Base-by-base conservation (phyloP, 1,140 invertebrate genomes). In the Trachymyrmex septentrionalis region DNA sequence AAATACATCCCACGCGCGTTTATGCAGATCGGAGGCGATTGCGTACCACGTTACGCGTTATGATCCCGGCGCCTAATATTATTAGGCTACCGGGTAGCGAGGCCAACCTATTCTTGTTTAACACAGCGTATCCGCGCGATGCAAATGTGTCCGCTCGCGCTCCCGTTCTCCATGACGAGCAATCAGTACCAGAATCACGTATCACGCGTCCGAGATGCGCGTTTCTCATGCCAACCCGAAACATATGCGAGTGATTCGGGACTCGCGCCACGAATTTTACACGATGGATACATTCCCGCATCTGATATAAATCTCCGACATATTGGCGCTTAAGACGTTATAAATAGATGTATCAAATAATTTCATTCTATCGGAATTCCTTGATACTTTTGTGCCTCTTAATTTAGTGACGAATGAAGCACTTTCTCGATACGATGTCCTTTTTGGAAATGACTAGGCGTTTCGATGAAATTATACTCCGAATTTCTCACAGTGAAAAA, bases 71-170 rank as follows among this genome's bases (percentile, higher is more conserved):
- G 80, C 19, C 50, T 44, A 63, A 75, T 55, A 90, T 90, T 90
- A 90, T 90, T 90, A 90, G 86, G 88, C 89, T 90, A 90, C 88
- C 61, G 86, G 69, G 71, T 77, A 61, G 67, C 73, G 53, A 67
- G 63, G 76, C 59, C 80, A 48, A 44, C 63, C 72, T 77, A 69
- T 88, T 87, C 75, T 90, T 85, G 76, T 82, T 90, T 38, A 86
- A 88, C 59, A 63, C 53, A 10, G 38, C 27, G 12, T 64, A 75
- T 78, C 53, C 59, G n/a, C 38, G 48, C 61, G 86, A 59, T 86
- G 84, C 82, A 85, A 75, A 53, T 38, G 64, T 82, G 76, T 59
- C 48, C 19, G 30, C 55, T 34, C 55, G 38, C 19, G 55, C 38
- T 55, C 38, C 19, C 38, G 44, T 85, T 76, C 59, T 19, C 16